phyloP scores from a whole-genome alignment of 1,140 invertebrate species.

The Diachasmimorpha longicaudata region DNA sequence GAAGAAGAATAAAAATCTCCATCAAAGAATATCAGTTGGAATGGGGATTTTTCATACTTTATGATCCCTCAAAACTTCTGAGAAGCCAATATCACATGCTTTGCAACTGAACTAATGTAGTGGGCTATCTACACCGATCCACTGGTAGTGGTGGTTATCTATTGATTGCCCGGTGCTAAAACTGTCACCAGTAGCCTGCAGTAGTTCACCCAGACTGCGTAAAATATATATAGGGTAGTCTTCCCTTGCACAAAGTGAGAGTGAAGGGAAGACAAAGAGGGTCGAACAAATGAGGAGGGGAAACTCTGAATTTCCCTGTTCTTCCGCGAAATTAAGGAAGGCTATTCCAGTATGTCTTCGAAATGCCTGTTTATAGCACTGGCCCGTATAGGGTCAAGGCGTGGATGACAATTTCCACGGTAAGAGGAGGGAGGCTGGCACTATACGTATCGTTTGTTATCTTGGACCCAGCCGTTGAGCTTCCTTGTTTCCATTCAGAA shows the following conservation, averaged over 20 bases:
- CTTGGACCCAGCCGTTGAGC: neutral
- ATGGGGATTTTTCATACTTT: neutral
- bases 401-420: conserved; percentile 39
- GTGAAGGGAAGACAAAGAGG: neutral
- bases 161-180: conserved; percentile 48
- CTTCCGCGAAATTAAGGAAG: conserved; percentile 40
- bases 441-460: conserved; percentile 21
- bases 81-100: neutral
- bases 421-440: conserved; percentile 12
- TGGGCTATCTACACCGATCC: neutral
- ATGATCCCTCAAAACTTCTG: neutral
- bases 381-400: conserved; percentile 37
- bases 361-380: conserved; percentile 40
- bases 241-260: neutral
- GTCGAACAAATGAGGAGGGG: neutral
- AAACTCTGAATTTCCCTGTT: neutral
- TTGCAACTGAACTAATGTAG: neutral
- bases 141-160: conserved; percentile 30
- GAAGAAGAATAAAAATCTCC: too few relatives aligned
- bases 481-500: neutral
- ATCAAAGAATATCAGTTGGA: too few relatives aligned
- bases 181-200: conserved; percentile 38
- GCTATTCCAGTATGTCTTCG: conserved; percentile 33
- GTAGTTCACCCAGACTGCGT: neutral
- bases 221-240: conserved; percentile 23